These are phyloP conservation scores for Nasonia longicornis DNA, from an alignment of 1,140 invertebrate species.

Conservation along the genomic window DNA sequence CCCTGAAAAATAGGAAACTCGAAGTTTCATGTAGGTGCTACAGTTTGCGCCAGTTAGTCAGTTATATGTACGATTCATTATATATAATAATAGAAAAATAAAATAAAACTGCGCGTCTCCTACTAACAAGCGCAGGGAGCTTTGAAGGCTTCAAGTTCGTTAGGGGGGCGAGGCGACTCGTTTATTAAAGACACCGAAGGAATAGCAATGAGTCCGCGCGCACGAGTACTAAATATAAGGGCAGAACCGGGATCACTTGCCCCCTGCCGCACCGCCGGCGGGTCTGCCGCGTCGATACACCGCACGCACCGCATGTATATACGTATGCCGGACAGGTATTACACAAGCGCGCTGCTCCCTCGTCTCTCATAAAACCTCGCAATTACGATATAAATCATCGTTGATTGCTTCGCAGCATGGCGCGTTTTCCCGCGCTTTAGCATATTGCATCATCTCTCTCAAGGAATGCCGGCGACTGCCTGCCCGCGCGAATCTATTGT, in stretches of 20 bases:
- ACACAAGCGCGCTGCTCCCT: conserved; percentile 6
- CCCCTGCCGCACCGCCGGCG: not conserved
- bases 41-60: too few species aligned
- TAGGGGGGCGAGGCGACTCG: not conserved
- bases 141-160: not conserved
- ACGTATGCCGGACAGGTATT: conserved; percentile 11
- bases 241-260: not conserved
- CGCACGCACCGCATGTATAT: not conserved
- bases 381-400: conserved; percentile 49
- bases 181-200: conserved; percentile 25
- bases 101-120: not conserved
- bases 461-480: not conserved
- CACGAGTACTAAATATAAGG: not conserved
- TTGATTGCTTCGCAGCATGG: conserved; percentile 47
- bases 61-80: too few species aligned
- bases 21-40: too few species aligned
- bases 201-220: conserved; percentile 8
- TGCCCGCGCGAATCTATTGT: not conserved
- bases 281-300: not conserved
- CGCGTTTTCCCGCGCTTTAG: conserved; percentile 18
- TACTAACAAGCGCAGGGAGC: not conserved
- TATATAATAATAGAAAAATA: too few species aligned
- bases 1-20: too few species aligned
- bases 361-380: conserved; percentile 44
- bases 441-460: not conserved